These are phyloP conservation scores for Centrocercus urophasianus DNA, from an alignment of 2,113 vertebrate genomes.

Conservation along the genomic window DNA sequence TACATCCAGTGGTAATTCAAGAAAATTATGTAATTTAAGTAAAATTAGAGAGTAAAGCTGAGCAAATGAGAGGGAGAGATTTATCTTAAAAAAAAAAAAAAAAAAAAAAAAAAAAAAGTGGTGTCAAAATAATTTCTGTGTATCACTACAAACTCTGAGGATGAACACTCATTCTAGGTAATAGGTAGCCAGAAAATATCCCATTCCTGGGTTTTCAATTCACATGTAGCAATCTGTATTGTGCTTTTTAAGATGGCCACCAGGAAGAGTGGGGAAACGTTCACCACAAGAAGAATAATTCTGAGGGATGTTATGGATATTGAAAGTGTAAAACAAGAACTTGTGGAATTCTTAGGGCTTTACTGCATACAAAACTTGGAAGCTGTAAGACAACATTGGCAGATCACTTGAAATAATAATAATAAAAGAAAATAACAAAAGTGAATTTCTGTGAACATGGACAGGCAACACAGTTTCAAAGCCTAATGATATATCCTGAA, in stretches of 20 bases:
- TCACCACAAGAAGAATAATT: not conserved
- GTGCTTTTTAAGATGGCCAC: not conserved
- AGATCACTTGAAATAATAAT: not conserved
- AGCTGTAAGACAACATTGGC: not conserved
- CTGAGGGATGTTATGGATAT: not conserved
- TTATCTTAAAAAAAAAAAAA: not conserved
- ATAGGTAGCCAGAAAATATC: not conserved
- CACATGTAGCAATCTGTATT: rapidly evolving
- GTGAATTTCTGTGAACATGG: not conserved
- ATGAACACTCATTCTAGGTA: not conserved
- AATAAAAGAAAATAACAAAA: rapidly evolving
- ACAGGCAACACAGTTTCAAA: not conserved
- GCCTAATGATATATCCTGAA: not conserved
- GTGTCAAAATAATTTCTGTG: not conserved
- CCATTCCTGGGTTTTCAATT: not conserved
- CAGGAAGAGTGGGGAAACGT: not conserved
- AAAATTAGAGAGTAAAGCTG: not conserved
- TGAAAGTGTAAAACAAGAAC: not conserved
- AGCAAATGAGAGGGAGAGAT: not conserved
- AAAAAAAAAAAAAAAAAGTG: not conserved
- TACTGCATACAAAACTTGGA: not conserved
- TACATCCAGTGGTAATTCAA: not conserved
- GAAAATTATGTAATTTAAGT: not conserved
- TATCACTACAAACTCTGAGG: not conserved
- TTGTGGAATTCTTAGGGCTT: not conserved